A percentile compares a stretch with the other conserved stretches of the same genome.
Evolutionary conservation across 2,888 invertebrate genomes (phyloP).

Genomic region (Lingula anatina): DNA sequence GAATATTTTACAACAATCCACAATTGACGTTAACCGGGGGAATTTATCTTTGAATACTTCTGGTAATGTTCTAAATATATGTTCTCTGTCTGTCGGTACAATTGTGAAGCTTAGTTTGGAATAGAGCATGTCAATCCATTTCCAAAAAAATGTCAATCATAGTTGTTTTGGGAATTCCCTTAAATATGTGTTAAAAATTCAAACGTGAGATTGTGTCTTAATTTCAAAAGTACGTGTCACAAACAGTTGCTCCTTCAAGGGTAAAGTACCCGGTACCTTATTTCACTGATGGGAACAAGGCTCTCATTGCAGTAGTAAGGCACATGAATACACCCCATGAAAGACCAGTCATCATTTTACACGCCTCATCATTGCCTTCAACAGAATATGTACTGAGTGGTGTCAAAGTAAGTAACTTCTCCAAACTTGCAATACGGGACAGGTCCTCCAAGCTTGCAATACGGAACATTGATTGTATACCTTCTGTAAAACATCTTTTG

Average conservation of each 20-base stretch:
- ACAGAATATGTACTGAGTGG: background rate
- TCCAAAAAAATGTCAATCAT: constrained; percentile 11
- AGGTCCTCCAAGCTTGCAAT: background rate
- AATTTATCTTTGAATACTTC: too few species aligned
- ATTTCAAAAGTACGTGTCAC: constrained; percentile 11
- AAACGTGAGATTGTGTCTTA: too few species aligned
- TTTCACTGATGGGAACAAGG: background rate
- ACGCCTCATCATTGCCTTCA: too few species aligned
- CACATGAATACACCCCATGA: too few species aligned
- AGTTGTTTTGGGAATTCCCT: constrained; percentile 7
- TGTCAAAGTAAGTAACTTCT: background rate
- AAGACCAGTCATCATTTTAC: too few species aligned
- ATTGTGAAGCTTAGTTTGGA: constrained; percentile 10
- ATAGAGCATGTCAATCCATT: constrained; percentile 10
- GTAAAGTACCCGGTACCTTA: too few species aligned
- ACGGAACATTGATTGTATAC: too few species aligned
- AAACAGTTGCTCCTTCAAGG: constrained; percentile 8
- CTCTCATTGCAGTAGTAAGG: constrained; percentile 2
- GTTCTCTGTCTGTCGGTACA: constrained; percentile 10
- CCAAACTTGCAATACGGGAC: background rate
- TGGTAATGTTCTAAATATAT: too few species aligned
- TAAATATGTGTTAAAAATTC: constrained; percentile 7
- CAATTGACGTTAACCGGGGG: too few species aligned
- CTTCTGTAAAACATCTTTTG: too few species aligned
- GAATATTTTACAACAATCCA: too few species aligned